phyloP scores from a whole-genome alignment of 2,888 invertebrate species.

The Leptopilina myrica region DNA sequence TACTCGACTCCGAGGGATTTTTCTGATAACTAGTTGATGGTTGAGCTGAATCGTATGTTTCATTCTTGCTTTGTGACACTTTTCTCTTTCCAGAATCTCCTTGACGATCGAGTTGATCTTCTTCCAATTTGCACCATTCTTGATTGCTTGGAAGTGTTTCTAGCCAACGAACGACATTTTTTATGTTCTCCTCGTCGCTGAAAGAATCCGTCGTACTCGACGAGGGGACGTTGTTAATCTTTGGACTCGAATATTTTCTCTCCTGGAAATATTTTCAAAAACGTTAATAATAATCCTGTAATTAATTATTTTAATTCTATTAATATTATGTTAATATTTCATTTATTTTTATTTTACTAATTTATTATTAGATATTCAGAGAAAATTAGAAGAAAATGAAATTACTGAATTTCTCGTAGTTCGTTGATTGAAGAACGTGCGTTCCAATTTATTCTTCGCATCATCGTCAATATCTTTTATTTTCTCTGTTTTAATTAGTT shows the following conservation, averaged over 20 bases:
- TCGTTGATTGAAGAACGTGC: background rate
- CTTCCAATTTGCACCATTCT: constrained; percentile 53
- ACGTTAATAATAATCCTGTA: background rate
- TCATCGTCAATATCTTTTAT: background rate
- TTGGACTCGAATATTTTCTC: background rate
- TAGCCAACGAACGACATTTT: constrained; percentile 55
- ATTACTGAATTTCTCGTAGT: background rate
- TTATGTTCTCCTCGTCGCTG: constrained; percentile 55
- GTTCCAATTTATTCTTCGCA: background rate
- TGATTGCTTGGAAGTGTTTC: constrained; percentile 52
- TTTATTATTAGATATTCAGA: too few species aligned
- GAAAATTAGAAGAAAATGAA: background rate
- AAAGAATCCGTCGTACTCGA: constrained; percentile 27
- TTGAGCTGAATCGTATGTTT: background rate
- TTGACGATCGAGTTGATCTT: background rate
- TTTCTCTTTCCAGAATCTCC: constrained; percentile 11
- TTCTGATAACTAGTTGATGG: background rate
- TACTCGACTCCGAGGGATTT: background rate
- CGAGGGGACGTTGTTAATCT: background rate
- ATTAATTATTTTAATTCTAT: background rate
- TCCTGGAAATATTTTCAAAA: constrained; percentile 14
- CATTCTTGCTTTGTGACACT: background rate
- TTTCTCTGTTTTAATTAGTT: background rate
- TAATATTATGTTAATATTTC: background rate
- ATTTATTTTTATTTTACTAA: too few species aligned